These are phyloP conservation scores for Ylistrum balloti DNA, from an alignment of 1,140 invertebrate species.

Conservation along the genomic window DNA sequence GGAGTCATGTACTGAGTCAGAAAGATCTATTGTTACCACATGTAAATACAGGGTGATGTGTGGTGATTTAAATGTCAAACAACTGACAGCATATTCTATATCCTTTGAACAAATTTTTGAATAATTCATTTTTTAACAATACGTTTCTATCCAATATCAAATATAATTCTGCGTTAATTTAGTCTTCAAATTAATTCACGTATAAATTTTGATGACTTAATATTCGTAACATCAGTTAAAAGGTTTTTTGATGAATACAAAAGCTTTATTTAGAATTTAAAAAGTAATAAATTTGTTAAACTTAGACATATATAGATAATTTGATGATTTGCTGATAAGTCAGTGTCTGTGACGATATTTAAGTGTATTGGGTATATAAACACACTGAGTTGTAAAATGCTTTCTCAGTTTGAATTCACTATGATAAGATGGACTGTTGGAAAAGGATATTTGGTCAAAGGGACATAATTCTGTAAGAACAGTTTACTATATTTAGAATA, in stretches of 20 bases:
- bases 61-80: neutral
- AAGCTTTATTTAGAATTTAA: neutral
- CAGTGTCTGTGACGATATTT: neutral
- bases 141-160: neutral
- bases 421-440: neutral
- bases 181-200: neutral
- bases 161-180: neutral
- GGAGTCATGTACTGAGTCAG: neutral
- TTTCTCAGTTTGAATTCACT: neutral
- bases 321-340: too few species aligned
- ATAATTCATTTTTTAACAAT: neutral
- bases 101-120: neutral
- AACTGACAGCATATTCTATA: neutral
- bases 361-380: neutral
- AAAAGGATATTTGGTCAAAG: neutral
- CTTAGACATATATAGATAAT: neutral
- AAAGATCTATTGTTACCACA: neutral
- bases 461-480: neutral
- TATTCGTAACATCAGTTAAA: conserved; percentile 3
- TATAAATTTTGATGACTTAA: neutral
- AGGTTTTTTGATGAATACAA: neutral
- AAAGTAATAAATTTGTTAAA: neutral
- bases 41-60: neutral
- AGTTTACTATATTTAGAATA: too few species aligned
- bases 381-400: neutral